Evolutionary conservation across 1,140 invertebrate genomes (phyloP), one percentile per base, ranked within the genome.

Genomic region (Neoseiulus cucumeris): DNA sequence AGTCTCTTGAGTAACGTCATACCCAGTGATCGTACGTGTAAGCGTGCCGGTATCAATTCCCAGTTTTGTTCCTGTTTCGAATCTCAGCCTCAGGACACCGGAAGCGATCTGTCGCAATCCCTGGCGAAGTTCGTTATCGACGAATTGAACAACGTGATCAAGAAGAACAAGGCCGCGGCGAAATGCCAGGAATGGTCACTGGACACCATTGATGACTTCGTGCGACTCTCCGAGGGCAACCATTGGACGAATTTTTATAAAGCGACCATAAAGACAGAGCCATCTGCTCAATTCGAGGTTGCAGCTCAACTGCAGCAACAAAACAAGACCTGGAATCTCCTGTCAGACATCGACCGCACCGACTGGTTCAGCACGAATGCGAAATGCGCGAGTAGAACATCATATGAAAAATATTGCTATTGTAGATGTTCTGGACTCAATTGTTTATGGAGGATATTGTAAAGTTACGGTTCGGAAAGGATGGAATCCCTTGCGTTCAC

Each of bases 361-460:
- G 51, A 59, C 22, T 59, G 51, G 51, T 59, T 59, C 33, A 59
- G 51, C 22, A 1, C 51, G 14, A 12, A 59, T 59, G 51, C 51
- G 14, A 59, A 59, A 25, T 59, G 51, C 22, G 51, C 22, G 14
- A 59, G 22, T 18, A 33, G 22, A 17, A 17, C 17, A 25, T 29
- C 14, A 14, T 59, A 59, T 59, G 51, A 59, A 59, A 25, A 20
- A 59, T 59, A 59, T 25, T 59, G 51, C 33, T 59, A 59, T 20
- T 59, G 51, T 25, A 59, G 22, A 39, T 39, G 33, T n/a, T n/a
- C n/a, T n/a, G n/a, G n/a, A n/a, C n/a, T n/a, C n/a, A n/a, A n/a
- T n/a, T n/a, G n/a, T n/a, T n/a, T n/a, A n/a, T n/a, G n/a, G n/a
- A n/a, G n/a, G n/a, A n/a, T n/a, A n/a, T n/a, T n/a, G n/a, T n/a